Evolutionary conservation across 2,888 invertebrate genomes (phyloP), one percentile per base, ranked within the genome.

Genomic region (Artemia sinica): DNA sequence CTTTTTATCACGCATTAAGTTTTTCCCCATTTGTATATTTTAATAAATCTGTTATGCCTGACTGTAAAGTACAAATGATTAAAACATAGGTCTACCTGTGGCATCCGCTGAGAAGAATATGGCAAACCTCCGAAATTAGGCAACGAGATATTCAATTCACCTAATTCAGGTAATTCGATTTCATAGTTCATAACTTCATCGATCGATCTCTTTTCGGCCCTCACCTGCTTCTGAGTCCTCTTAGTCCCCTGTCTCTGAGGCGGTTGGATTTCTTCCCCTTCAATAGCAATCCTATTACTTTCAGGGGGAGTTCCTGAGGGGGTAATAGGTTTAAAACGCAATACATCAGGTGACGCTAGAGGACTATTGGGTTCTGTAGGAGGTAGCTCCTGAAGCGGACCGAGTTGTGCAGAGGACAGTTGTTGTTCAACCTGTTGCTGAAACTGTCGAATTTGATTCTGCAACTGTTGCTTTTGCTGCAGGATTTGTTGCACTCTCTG

Each of bases 351-450:
- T 8, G 58, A 58, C 14, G 14, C 58, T n/a, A 58, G n/a, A 18
- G 58, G 58, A 58, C 58, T 58, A 58, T 58, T 58, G 14, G 58
- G 58, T 58, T 58, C 58, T 14, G 58, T 58, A 18, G 58, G 58
- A 8, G 58, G 58, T 58, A 58, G 10, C 18, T 58, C 58, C 8
- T n/a, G n/a, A 18, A 18, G 58, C n/a, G 58, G 58, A 18, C 58
- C n/a, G 65, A 51, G 70, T 66, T 69, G 72, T 63, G 70, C 70
- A 67, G 65, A 72, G 63, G 70, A 70, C 67, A 72, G 69, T 65
- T 72, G 71, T 66, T 72, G 72, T 67, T 71, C 71, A 41, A 72
- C 82, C 75, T 82, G 81, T 50, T 81, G 80, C 77, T 84, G 84
- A 73, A 84, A 72, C 66, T 72, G 74, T 75, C 71, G 71, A 51